These are phyloP conservation scores for Carassius carassius DNA, from an alignment of 2,113 vertebrate species.

Conservation along the genomic window DNA sequence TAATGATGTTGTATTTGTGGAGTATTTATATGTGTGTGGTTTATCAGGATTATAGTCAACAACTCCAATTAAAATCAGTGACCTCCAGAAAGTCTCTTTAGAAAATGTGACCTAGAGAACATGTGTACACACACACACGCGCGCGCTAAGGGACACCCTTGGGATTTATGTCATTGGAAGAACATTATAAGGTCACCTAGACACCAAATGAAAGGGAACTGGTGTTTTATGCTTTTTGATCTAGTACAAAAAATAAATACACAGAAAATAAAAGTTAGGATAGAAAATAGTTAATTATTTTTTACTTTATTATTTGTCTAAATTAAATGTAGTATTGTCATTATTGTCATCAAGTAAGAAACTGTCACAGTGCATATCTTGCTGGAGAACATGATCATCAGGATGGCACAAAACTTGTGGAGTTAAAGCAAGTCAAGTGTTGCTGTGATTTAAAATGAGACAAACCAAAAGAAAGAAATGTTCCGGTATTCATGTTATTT, in stretches of 20 bases:
- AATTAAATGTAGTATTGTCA: no score
- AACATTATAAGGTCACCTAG: constrained; percentile 2
- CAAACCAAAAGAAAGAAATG: not conserved
- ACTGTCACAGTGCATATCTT: not conserved
- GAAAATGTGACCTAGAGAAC: constrained; percentile 20
- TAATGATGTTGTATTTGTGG: not conserved
- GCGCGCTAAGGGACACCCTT: not conserved
- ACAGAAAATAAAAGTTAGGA: no score
- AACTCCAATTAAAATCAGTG: not conserved
- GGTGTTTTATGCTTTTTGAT: no score
- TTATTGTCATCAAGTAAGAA: no score
- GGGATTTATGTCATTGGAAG: not conserved
- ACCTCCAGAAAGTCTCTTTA: not conserved
- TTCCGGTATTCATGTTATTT: not conserved
- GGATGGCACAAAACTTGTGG: not conserved
- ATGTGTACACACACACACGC: not conserved
- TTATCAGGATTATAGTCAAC: not conserved
- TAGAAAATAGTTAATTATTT: no score
- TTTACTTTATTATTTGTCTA: no score
- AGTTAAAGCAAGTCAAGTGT: not conserved
- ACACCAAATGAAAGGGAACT: not conserved
- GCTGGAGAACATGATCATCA: not conserved
- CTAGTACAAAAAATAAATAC: no score
- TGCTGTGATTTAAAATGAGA: not conserved
- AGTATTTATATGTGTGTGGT: not conserved